Conservation (phyloP, 2,797 vertebrate genomes). For the Acipenser oxyrinchus region DNA sequence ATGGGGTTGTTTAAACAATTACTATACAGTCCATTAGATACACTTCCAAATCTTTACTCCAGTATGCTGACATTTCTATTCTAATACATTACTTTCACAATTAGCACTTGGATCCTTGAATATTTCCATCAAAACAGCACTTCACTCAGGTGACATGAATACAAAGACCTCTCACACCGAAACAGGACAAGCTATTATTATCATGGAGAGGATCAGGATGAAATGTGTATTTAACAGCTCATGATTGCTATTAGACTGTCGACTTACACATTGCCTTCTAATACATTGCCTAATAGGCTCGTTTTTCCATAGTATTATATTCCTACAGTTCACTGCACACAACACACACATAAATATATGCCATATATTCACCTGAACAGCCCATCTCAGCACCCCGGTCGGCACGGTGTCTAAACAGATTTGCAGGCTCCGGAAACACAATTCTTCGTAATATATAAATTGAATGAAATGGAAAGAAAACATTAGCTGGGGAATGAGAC, state of each 20-base stretch:
- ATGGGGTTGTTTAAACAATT: no score
- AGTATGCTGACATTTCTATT: no score
- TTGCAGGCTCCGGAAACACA: no score
- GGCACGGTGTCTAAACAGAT: no score
- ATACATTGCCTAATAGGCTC: not conserved
- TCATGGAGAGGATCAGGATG: not conserved
- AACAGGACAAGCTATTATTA: constrained; percentile 8
- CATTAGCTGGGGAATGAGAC: no score
- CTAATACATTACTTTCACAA: no score
- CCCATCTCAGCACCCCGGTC: no score
- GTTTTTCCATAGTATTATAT: not conserved
- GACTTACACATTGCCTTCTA: constrained; percentile 2
- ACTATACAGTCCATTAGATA: no score
- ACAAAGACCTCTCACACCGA: constrained; percentile 3
- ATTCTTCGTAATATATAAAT: no score
- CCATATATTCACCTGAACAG: no score
- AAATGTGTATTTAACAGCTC: not conserved
- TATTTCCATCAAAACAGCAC: constrained; percentile 9
- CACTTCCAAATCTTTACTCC: no score
- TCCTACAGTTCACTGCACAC: constrained; percentile 5
- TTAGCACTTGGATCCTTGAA: not conserved
- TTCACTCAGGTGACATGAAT: constrained; percentile 9
- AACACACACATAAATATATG: not conserved
- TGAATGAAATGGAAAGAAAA: no score
- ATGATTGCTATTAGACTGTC: constrained; percentile 2